Percentiles rank a stretch among this genome's conserved stretches.
Conservation (phyloP, 1,140 invertebrate species). For the Ceratitis capitata region DNA sequence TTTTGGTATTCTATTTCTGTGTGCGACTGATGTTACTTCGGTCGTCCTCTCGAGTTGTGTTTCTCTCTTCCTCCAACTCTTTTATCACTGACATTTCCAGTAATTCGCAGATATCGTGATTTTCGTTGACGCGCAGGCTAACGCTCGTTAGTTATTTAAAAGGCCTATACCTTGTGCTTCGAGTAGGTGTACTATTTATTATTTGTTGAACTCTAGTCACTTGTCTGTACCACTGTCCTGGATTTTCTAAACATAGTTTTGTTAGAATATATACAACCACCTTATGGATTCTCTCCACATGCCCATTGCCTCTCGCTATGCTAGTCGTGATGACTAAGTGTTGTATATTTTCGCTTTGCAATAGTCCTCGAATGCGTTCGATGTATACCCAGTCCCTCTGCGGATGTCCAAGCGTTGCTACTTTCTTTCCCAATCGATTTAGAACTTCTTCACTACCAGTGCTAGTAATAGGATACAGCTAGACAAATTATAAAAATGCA, state of each 20-base stretch:
- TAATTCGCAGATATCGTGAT: too few species aligned
- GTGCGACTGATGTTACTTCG: too few species aligned
- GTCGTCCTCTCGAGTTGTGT: too few species aligned
- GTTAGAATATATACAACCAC: neutral
- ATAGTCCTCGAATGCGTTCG: neutral
- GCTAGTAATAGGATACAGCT: constrained; percentile 57
- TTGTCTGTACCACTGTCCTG: neutral
- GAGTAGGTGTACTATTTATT: too few species aligned
- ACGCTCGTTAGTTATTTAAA: too few species aligned
- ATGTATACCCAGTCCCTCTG: neutral
- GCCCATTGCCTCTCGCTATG: neutral
- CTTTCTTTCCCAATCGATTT: neutral
- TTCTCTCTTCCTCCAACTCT: too few species aligned
- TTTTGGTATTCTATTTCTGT: too few species aligned
- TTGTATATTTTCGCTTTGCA: neutral
- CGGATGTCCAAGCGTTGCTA: neutral
- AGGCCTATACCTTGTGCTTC: too few species aligned
- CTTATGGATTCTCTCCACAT: neutral
- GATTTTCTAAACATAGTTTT: neutral
- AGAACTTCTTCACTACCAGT: constrained; percentile 43
- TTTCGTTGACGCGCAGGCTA: too few species aligned
- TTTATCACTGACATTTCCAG: too few species aligned
- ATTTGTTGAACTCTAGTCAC: neutral
- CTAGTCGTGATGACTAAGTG: neutral
- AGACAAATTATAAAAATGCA: constrained; percentile 64